Conservation (phyloP, 2,797 vertebrate species). For the Hozukius guyotensis region DNA sequence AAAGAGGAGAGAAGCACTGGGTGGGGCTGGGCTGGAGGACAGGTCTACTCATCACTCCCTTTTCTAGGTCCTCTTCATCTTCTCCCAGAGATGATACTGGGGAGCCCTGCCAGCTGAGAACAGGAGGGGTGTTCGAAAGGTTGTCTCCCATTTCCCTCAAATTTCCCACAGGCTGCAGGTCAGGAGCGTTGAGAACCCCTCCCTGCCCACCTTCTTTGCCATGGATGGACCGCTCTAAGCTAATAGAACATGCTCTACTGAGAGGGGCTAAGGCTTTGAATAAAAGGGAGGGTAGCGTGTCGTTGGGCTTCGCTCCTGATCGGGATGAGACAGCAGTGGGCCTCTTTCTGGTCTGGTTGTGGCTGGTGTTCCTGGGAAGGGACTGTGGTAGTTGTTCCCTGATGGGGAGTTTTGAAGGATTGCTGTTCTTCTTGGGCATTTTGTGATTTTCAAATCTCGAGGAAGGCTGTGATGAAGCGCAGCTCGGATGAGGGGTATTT, state of each 20-base stretch:
- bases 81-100: conserved; percentile 79
- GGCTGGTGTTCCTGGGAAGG: conserved; percentile 20
- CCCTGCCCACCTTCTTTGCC: conserved; percentile 55
- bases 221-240: conserved; percentile 26
- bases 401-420: conserved; percentile 21
- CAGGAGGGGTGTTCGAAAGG: conserved; percentile 82
- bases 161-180: conserved; percentile 81
- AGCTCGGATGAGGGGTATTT: conserved; percentile 35
- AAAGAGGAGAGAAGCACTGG: conserved; percentile 74
- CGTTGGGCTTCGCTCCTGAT: conserved; percentile 17
- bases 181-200: conserved; percentile 77
- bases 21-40: conserved; percentile 84
- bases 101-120: conserved; percentile 86
- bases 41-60: conserved; percentile 77
- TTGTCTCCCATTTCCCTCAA: conserved; percentile 76
- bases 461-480: conserved; percentile 54
- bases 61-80: conserved; percentile 79
- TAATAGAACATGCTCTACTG: conserved; percentile 21
- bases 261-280: conserved; percentile 62
- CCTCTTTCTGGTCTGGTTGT: conserved; percentile 29
- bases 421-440: conserved; percentile 44
- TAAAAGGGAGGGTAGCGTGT: conserved; percentile 49
- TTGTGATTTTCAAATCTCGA: conserved; percentile 60
- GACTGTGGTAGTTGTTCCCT: conserved; percentile 13
- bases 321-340: background rate